Evolutionary conservation across 2,113 vertebrate genomes (phyloP).

Genomic region (Prunella himalayana): DNA sequence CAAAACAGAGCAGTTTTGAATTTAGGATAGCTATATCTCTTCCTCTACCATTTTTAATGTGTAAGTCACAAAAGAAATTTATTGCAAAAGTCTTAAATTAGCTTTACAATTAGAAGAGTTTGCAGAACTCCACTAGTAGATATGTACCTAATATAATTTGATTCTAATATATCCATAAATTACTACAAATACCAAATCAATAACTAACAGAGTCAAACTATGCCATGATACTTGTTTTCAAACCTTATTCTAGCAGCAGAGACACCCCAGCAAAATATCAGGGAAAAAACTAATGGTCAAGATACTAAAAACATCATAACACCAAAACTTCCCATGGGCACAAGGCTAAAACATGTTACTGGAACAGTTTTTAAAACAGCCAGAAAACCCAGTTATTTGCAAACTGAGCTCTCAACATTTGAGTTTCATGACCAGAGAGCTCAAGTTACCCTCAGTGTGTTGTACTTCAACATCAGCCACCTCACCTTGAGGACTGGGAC

Average conservation of each 20-base stretch:
- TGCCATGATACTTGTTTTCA: neutral
- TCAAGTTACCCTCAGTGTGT: neutral
- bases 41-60: neutral
- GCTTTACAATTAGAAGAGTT: neutral
- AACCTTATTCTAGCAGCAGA: neutral
- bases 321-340: neutral
- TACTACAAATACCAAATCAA: neutral
- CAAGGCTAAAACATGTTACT: neutral
- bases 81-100: neutral
- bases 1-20: neutral
- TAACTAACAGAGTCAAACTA: neutral
- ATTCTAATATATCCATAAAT: neutral
- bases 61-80: neutral
- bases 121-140: neutral
- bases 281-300: neutral
- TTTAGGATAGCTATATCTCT: neutral
- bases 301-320: neutral
- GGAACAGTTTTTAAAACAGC: neutral
- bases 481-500: conserved; percentile 90
- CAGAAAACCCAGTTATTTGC: neutral
- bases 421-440: neutral
- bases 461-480: neutral
- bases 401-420: neutral
- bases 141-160: neutral
- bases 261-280: neutral